These are phyloP conservation scores for Varanus komodoensis DNA, from an alignment of 2,113 vertebrate species.

Conservation along the genomic window DNA sequence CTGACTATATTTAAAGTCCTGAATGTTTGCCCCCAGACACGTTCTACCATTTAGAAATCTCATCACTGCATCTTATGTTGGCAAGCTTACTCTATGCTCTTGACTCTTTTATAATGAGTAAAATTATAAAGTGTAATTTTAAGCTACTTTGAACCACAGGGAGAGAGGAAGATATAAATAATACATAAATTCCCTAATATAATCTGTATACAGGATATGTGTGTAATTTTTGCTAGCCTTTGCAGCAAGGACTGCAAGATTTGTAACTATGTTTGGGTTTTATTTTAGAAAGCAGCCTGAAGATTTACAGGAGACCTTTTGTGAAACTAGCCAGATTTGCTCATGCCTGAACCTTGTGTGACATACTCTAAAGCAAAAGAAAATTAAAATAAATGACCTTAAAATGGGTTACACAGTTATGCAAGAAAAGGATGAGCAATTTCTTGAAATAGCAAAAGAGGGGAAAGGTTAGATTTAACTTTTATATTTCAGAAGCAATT, in stretches of 20 bases:
- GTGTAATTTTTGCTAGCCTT: not conserved
- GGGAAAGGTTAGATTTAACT: not conserved
- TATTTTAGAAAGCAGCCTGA: not conserved
- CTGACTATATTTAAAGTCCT: not conserved
- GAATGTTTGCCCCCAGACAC: not conserved
- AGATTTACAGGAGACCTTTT: not conserved
- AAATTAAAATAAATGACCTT: conserved; percentile 26
- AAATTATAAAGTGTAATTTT: not conserved
- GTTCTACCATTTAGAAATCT: not conserved
- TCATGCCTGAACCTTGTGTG: not conserved
- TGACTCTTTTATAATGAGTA: not conserved
- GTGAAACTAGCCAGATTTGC: not conserved
- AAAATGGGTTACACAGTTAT: not conserved
- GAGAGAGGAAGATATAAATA: not conserved
- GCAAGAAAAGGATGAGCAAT: conserved; percentile 12
- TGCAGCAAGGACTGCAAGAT: not conserved
- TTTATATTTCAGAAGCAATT: not conserved
- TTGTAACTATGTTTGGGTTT: not conserved
- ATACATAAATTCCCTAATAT: not conserved
- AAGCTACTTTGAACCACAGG: not conserved
- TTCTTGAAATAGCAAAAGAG: not conserved
- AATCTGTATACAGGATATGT: not conserved
- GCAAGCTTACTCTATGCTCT: not conserved
- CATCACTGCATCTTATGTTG: not conserved
- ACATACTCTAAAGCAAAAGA: conserved; percentile 29